phyloP scores from a whole-genome alignment of 64 coral and sea anemone genomes.

The Pocillopora damicornis region DNA sequence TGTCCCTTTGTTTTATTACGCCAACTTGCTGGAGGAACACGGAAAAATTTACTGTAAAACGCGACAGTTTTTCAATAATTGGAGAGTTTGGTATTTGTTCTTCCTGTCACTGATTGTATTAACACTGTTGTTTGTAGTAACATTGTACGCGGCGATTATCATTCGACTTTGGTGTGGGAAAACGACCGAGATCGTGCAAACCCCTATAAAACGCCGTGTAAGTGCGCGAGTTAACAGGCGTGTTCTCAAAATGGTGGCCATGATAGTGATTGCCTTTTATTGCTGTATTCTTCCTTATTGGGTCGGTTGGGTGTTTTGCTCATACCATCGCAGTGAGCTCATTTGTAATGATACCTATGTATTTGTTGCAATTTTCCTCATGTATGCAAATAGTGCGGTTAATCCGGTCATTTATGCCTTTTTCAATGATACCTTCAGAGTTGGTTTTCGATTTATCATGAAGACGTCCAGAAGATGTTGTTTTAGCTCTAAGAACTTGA shows the following conservation, averaged over 20 bases:
- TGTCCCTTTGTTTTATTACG: slow-evolving; percentile 55
- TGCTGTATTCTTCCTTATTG: slow-evolving; percentile 83
- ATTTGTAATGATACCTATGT: slow-evolving; percentile 29
- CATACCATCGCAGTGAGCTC: slow-evolving; percentile 9
- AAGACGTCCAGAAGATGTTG: not conserved
- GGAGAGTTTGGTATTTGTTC: slow-evolving; percentile 45
- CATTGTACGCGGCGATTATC: slow-evolving; percentile 57
- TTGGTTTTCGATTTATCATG: slow-evolving; percentile 56
- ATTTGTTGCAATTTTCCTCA: slow-evolving; percentile 61
- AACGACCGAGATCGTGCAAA: not conserved
- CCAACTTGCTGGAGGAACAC: slow-evolving; percentile 14
- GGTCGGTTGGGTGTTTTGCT: slow-evolving; percentile 60
- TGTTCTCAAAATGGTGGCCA: slow-evolving; percentile 50
- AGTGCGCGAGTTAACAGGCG: slow-evolving; percentile 49
- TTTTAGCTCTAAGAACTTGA: not conserved
- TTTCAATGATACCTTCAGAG: slow-evolving; percentile 68
- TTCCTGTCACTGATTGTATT: slow-evolving; percentile 57
- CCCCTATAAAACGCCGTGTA: not conserved
- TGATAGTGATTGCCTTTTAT: slow-evolving; percentile 53
- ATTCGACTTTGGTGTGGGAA: slow-evolving; percentile 43
- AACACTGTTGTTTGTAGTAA: slow-evolving; percentile 40
- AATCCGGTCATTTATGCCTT: slow-evolving; percentile 64
- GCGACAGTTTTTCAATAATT: slow-evolving; percentile 20
- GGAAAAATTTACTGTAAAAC: slow-evolving; percentile 25
- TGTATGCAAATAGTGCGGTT: slow-evolving; percentile 56